A percentile compares a stretch with the other conserved stretches of the same genome.
Evolutionary conservation across 1,140 invertebrate species (phyloP).

Genomic region (Halictus rubicundus): DNA sequence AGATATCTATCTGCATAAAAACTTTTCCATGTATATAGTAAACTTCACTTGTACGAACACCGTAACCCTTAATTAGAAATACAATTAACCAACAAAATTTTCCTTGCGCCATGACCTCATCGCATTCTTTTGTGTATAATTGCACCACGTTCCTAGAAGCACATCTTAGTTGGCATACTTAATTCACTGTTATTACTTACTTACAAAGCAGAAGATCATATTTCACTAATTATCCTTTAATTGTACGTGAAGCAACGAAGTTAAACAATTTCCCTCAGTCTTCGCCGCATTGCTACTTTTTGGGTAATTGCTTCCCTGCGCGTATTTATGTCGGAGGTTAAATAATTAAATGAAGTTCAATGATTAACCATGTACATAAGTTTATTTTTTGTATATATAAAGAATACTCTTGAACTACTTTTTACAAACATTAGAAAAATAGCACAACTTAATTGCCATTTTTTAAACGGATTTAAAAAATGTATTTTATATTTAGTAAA

Average conservation of each 20-base stretch:
- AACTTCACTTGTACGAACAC: background rate
- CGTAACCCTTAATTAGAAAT: constrained; percentile 3
- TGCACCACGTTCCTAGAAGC: background rate
- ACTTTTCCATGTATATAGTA: background rate
- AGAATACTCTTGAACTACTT: too few relatives aligned
- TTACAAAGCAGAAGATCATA: background rate
- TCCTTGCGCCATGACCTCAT: background rate
- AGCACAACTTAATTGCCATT: too few relatives aligned
- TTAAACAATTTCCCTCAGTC: background rate
- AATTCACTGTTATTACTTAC: background rate
- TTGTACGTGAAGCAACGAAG: background rate
- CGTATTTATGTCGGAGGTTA: background rate
- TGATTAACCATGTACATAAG: too few relatives aligned
- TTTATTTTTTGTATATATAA: too few relatives aligned
- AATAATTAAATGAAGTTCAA: background rate
- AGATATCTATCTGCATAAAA: constrained; percentile 17
- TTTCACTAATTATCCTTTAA: background rate
- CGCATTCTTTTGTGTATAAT: background rate
- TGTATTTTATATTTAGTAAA: too few relatives aligned
- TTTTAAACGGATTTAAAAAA: too few relatives aligned
- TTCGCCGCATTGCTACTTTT: too few relatives aligned
- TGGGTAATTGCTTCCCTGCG: background rate
- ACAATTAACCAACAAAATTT: constrained; percentile 17
- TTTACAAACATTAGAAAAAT: too few relatives aligned
- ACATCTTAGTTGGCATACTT: background rate